Evolutionary conservation across 2,113 vertebrate genomes (phyloP).

Genomic region (Urocynchramus pylzowi): DNA sequence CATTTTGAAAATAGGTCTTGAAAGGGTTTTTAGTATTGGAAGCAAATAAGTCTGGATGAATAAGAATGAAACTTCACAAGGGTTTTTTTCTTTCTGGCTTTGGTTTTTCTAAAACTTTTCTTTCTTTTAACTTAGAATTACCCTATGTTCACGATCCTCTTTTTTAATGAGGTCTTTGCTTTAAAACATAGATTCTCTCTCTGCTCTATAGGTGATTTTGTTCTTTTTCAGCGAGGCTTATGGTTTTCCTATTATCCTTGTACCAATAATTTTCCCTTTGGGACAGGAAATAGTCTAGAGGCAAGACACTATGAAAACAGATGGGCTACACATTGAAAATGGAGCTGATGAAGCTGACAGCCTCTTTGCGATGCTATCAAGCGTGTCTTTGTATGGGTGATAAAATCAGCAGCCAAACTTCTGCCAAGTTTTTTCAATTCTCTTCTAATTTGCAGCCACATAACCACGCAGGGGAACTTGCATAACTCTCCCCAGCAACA

Average conservation of each 20-base stretch:
- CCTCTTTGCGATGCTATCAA: neutral
- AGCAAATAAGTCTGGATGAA: neutral
- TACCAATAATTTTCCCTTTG: neutral
- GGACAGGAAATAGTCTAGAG: neutral
- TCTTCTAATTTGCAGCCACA: neutral
- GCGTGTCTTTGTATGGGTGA: neutral
- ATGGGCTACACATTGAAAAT: neutral
- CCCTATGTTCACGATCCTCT: neutral
- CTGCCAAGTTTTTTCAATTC: neutral
- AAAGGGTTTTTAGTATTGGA: neutral
- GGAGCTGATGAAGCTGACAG: neutral
- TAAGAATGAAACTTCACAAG: neutral
- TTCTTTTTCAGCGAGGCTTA: neutral
- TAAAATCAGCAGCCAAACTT: neutral
- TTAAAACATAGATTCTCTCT: neutral
- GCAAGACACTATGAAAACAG: neutral
- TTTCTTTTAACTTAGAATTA: neutral
- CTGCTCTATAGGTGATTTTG: neutral
- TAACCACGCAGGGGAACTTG: neutral
- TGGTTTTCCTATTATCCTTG: neutral
- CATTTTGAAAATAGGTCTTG: conserved; percentile 37
- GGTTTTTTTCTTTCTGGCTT: neutral
- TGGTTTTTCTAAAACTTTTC: neutral
- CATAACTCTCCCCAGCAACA: neutral
- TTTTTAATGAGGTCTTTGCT: neutral